Conservation (phyloP, 2,888 invertebrate genomes). For the Aromia moschata region DNA sequence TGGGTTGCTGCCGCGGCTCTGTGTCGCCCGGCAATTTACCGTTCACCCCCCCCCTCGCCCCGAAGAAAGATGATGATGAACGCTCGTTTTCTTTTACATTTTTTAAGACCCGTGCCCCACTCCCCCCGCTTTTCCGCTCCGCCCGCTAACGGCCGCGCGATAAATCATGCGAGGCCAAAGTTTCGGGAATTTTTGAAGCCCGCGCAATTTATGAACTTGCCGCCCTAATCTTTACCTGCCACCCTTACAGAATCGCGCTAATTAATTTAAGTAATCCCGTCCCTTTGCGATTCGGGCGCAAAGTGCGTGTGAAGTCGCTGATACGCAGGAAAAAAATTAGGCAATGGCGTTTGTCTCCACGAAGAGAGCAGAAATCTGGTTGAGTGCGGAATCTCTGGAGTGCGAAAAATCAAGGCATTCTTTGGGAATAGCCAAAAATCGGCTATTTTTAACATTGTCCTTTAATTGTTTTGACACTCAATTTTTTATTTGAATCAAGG, state of each 20-base stretch:
- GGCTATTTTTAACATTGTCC: no score
- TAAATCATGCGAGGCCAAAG: constrained; percentile 20
- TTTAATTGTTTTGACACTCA: no score
- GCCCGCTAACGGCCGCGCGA: constrained; percentile 15
- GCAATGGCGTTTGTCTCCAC: not conserved
- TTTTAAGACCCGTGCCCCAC: constrained; percentile 20
- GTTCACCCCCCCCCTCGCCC: constrained; percentile 25
- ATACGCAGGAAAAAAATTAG: constrained; percentile 2
- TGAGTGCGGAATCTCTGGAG: not conserved
- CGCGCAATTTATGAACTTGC: constrained; percentile 17
- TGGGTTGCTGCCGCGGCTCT: constrained; percentile 35
- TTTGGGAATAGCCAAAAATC: no score
- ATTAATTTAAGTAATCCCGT: constrained; percentile 16
- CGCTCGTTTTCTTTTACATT: constrained; percentile 24
- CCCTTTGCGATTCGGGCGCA: not conserved
- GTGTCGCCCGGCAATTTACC: constrained; percentile 24
- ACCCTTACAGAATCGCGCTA: constrained; percentile 18
- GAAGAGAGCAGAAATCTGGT: not conserved
- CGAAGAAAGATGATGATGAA: constrained; percentile 24
- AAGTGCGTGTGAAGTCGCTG: constrained; percentile 6
- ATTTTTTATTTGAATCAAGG: no score
- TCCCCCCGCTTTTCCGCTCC: no score
- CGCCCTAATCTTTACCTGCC: constrained; percentile 18
- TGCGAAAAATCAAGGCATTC: no score
- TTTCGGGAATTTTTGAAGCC: constrained; percentile 20